A percentile compares a stretch with the other conserved stretches of the same genome.
Conservation (phyloP, 30 jellyfish, hydroid and myxozoan species). For the Euphysa ruthae region DNA sequence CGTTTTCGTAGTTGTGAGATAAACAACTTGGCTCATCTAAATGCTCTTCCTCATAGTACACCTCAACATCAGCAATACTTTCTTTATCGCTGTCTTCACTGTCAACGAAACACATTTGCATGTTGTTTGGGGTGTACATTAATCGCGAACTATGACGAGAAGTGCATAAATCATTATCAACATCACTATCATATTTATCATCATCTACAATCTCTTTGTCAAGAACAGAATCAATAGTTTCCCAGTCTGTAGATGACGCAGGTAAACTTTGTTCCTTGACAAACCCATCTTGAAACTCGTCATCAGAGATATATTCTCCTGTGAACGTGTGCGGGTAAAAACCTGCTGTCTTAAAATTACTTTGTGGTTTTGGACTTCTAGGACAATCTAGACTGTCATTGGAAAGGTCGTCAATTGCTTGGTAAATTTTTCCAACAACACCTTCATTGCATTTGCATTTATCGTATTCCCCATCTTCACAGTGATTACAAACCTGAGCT, state of each 20-base stretch:
- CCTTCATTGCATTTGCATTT: conserved; percentile 14
- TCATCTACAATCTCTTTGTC: conserved; percentile 15
- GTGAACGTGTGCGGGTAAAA: not conserved
- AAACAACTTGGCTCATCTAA: not conserved
- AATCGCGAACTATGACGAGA: not conserved
- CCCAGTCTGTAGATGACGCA: conserved; percentile 29
- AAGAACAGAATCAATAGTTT: conserved; percentile 15
- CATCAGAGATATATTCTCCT: conserved; percentile 6
- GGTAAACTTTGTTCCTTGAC: conserved; percentile 4
- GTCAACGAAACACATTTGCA: conserved; percentile 28
- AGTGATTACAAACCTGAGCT: conserved; percentile 1
- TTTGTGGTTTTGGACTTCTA: not conserved
- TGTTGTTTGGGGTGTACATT: not conserved
- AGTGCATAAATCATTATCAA: not conserved
- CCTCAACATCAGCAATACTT: conserved; percentile 14
- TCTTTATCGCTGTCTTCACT: conserved; percentile 32
- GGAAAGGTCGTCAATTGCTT: conserved; percentile 5
- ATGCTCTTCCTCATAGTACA: conserved; percentile 7
- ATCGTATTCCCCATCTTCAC: conserved; percentile 14
- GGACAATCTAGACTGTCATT: conserved; percentile 26
- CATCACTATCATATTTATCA: not conserved
- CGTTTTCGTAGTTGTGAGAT: not conserved
- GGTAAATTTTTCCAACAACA: not conserved
- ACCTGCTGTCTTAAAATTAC: not conserved
- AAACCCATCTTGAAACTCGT: not conserved